Evolutionary conservation across 2,888 invertebrate genomes (phyloP), one percentile per base, ranked within the genome.

Genomic region (Octonoba sinensis): DNA sequence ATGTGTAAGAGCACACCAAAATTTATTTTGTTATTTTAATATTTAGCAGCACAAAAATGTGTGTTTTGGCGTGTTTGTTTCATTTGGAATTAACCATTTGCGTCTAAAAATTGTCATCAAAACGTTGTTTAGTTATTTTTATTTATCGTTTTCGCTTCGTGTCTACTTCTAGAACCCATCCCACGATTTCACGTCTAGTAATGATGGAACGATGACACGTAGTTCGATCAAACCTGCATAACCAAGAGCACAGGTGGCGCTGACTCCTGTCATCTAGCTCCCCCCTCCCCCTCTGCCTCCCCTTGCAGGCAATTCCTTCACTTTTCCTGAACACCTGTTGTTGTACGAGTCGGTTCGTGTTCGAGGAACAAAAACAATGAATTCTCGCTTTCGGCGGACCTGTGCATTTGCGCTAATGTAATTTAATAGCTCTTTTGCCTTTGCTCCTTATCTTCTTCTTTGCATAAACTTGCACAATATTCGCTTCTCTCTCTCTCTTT

Each of bases 201-300:
- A 75, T 75, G 75, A 75, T 59, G 67, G 67, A 75, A 75, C 75
- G 67, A 75, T 75, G 75, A 75, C 75, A 75, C 60, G 24, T 8
- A 44, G 46, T 13, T 18, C 59, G 47, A 71, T 60, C 44, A 22
- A 56, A 22, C 20, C 72, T 18, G 57, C 47, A 13, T 46, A 56
- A 71, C 44, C 12, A 15, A 24, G 54, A n/a, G 66, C 22, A 75
- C 67, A 67, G 75, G 75, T 67, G 75, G 75, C 60, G 67, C 44
- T 54, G 59, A 12, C 12, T 51, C 36, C 20, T 20, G 67, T 60
- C 71, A 47, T n/a, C 36, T 24, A 13, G 6, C 2, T n/a, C 44
- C 15, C 13, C 12, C 16, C 57, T 15, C 27, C 22, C 12, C 59
- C 22, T 44, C 49, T 49, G 51, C 22, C 44, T 13, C 27, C 27